These are phyloP conservation scores for Phyllotreta striolata DNA, from an alignment of 2,888 invertebrate genomes.

Conservation along the genomic window DNA sequence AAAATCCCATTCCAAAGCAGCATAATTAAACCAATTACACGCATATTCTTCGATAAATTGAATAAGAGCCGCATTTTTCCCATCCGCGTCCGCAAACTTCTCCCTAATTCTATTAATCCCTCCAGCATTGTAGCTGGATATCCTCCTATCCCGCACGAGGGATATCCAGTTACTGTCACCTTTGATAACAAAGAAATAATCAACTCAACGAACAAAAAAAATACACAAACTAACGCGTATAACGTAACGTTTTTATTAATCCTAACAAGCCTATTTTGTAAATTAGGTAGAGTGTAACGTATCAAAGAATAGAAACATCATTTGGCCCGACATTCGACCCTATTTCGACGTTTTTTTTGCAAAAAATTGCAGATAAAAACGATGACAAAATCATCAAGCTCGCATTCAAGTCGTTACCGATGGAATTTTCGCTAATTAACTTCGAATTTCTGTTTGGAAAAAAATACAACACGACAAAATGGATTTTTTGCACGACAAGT, in stretches of 20 bases:
- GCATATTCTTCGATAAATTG: too few species aligned
- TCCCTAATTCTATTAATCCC: conserved; percentile 1
- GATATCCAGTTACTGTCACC: conserved; percentile 28
- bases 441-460: neutral
- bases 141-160: conserved; percentile 4
- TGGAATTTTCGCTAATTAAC: conserved; percentile 7
- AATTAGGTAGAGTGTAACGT: conserved; percentile 47
- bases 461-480: neutral
- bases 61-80: too few species aligned
- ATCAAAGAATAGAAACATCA: conserved; percentile 42
- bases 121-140: conserved; percentile 1
- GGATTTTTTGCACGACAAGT: too few species aligned
- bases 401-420: conserved; percentile 16
- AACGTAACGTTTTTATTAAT: conserved; percentile 25
- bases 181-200: conserved; percentile 18
- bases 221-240: conserved; percentile 6
- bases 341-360: conserved; percentile 7
- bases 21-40: too few species aligned
- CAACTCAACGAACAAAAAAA: conserved; percentile 7
- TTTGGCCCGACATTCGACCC: conserved; percentile 26
- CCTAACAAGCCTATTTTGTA: conserved; percentile 46
- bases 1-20: too few species aligned
- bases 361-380: conserved; percentile 16
- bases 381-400: conserved; percentile 20
- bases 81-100: neutral